These are phyloP conservation scores for Nymphalis io DNA, from an alignment of 1,140 invertebrate genomes.

Conservation along the genomic window DNA sequence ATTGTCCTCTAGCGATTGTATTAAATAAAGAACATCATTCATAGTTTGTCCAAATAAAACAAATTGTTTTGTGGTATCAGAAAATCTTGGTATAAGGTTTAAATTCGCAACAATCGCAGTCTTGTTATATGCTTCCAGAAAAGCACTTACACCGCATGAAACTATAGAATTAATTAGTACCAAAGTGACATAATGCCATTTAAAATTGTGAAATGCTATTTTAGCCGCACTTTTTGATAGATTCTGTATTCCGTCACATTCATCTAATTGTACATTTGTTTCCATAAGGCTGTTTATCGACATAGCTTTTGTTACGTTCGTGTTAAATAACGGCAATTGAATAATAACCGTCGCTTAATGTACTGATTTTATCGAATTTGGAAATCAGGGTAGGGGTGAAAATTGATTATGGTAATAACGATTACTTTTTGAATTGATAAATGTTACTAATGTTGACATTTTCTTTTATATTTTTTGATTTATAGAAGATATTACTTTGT, in stretches of 20 bases:
- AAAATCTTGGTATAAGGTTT: constrained; percentile 34
- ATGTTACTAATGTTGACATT: background rate
- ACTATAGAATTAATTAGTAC: constrained; percentile 55
- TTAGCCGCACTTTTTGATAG: constrained; percentile 56
- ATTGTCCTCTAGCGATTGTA: constrained; percentile 46
- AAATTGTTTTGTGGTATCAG: constrained; percentile 46
- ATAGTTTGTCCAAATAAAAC: constrained; percentile 55
- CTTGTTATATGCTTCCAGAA: constrained; percentile 51
- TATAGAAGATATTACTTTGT: background rate
- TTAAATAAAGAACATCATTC: constrained; percentile 40
- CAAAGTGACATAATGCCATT: constrained; percentile 58
- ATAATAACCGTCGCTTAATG: constrained; percentile 31
- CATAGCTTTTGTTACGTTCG: constrained; percentile 45
- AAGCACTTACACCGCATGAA: constrained; percentile 44
- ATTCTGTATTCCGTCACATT: constrained; percentile 36
- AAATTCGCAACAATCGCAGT: constrained; percentile 46
- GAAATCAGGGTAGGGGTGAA: constrained; percentile 24
- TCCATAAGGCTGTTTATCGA: constrained; percentile 20
- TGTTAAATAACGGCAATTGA: constrained; percentile 37
- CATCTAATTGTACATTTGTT: constrained; percentile 27
- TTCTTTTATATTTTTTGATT: background rate
- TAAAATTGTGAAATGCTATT: constrained; percentile 59
- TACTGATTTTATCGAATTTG: background rate
- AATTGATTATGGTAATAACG: background rate
- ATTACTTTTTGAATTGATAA: constrained; percentile 4